Evolutionary conservation across 2,888 invertebrate genomes (phyloP), one percentile per base, ranked within the genome.

Genomic region (Acleris emargana): DNA sequence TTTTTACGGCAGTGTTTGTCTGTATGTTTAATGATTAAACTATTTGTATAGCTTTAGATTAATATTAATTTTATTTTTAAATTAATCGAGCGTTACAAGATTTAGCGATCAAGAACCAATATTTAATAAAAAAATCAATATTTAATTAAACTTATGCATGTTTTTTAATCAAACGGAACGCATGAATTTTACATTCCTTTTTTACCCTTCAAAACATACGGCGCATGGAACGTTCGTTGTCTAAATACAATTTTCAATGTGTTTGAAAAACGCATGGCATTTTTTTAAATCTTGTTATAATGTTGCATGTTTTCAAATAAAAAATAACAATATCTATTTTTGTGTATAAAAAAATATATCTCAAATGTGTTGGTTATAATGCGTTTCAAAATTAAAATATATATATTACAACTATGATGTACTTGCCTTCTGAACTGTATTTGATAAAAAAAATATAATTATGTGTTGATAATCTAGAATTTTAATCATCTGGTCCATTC

Each of bases 41-140:
- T 47, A 52, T 49, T 64, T 64, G 64, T 64, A 64, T 64, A 64
- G 45, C 57, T 64, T 64, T 54, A 64, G 64, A 59, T 53, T 58
- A 59, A 53, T 64, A 58, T 58, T 64, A 53, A 49, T 49, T 49
- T 47, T 58, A 64, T 64, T 59, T 52, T 20, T 42, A 22, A 28
- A 20, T 53, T 9, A 38, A 47, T 45, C n/a, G 50, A 64, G 60
- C 79, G 77, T 82, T 81, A 75, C 87, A 82, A 86, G 82, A 81
- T 81, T 82, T 80, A 88, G 89, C 89, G 91, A 91, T 89, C 91
- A 90, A 83, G 82, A 82, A 78, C 76, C 13, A 38, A 13, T 38
- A 38, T 38, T 38, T 38, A 38, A 38, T 13, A 58, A 60, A 47
- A 58, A 62, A 67, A 68, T 1, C 32, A 62, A 58, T 62, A 62